Conservation (phyloP, 2,797 vertebrate genomes). For the Sphenodon punctatus region DNA sequence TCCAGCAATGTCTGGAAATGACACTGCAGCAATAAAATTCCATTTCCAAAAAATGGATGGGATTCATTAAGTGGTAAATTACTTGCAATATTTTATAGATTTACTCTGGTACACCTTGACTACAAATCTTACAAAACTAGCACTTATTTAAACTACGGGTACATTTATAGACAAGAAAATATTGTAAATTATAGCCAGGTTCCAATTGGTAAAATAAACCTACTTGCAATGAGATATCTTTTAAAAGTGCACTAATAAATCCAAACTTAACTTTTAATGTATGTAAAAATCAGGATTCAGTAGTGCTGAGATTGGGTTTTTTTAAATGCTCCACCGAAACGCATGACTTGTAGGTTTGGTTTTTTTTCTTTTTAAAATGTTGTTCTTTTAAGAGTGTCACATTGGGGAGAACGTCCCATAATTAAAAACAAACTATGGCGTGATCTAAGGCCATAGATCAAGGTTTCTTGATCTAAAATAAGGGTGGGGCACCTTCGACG, state of each 20-base stretch:
- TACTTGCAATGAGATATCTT: conserved; percentile 31
- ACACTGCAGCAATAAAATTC: conserved; percentile 39
- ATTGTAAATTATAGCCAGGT: conserved; percentile 37
- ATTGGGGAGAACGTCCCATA: not conserved
- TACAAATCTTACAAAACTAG: conserved; percentile 58
- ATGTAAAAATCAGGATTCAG: conserved; percentile 22
- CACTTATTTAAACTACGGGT: conserved; percentile 49
- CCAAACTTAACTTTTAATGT: conserved; percentile 8
- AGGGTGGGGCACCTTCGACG: too few species aligned
- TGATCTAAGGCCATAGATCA: too few species aligned
- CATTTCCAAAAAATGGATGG: conserved; percentile 50
- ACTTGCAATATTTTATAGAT: conserved; percentile 58
- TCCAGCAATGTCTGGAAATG: conserved; percentile 29
- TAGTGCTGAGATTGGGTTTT: not conserved
- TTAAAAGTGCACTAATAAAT: conserved; percentile 47
- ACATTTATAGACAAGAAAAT: conserved; percentile 45
- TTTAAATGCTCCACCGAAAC: not conserved
- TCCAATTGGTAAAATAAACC: conserved; percentile 51
- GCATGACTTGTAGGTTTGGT: not conserved
- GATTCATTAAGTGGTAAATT: conserved; percentile 40
- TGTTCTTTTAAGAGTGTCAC: not conserved
- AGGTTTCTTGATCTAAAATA: too few species aligned
- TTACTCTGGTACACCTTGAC: conserved; percentile 45
- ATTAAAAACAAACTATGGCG: not conserved
- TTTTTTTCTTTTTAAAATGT: not conserved